These are phyloP conservation scores for Drosophila melanosoma DNA, from an alignment of 2,888 invertebrate genomes.

Conservation along the genomic window DNA sequence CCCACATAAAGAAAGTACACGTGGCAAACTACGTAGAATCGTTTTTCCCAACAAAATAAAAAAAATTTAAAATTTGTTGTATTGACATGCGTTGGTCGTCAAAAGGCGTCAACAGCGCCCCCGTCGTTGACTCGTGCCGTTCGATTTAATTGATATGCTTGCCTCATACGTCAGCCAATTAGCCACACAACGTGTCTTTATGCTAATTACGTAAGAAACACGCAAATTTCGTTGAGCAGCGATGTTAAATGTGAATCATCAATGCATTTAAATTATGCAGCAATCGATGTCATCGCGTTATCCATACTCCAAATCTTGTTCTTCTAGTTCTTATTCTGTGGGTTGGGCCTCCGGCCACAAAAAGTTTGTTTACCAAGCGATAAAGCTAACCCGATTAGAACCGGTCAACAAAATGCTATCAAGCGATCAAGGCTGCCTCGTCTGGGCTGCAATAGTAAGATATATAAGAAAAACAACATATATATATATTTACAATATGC, in stretches of 20 bases:
- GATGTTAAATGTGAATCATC: slow-evolving; percentile 23
- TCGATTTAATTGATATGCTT: slow-evolving; percentile 52
- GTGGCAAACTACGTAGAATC: slow-evolving; percentile 61
- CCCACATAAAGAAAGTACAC: slow-evolving; percentile 32
- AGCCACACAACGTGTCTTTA: slow-evolving; percentile 67
- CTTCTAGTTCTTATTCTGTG: slow-evolving; percentile 9
- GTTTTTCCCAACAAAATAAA: slow-evolving; percentile 36
- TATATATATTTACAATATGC: slow-evolving; percentile 17
- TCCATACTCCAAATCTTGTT: slow-evolving; percentile 30
- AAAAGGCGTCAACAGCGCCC: slow-evolving; percentile 64
- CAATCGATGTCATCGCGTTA: slow-evolving; percentile 16
- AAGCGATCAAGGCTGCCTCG: slow-evolving; percentile 52
- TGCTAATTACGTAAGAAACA: slow-evolving; percentile 49
- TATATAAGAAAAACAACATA: slow-evolving; percentile 30
- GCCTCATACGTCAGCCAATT: slow-evolving; percentile 60
- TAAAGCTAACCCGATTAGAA: slow-evolving; percentile 61
- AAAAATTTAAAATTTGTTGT: slow-evolving; percentile 8
- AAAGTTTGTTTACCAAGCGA: slow-evolving; percentile 59
- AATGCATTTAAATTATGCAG: slow-evolving; percentile 10
- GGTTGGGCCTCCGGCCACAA: slow-evolving; percentile 19
- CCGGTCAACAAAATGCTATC: slow-evolving; percentile 47
- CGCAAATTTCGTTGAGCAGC: neutral
- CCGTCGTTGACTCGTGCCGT: slow-evolving; percentile 59
- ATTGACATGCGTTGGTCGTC: slow-evolving; percentile 53
- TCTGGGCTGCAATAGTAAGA: slow-evolving; percentile 43